These are phyloP conservation scores for Drosophila pallidifrons DNA, from an alignment of 1,140 invertebrate species.

Conservation along the genomic window DNA sequence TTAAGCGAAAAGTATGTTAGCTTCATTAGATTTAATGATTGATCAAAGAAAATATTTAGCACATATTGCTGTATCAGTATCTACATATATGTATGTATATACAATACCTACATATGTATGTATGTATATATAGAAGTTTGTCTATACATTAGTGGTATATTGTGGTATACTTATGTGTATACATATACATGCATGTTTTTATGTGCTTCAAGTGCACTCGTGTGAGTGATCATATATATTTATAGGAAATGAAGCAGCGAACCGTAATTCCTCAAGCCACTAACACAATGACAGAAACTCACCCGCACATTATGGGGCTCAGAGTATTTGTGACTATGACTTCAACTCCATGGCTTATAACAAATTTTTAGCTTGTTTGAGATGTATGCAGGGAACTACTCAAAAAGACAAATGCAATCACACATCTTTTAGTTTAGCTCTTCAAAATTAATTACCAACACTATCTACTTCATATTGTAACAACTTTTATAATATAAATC, in stretches of 20 bases:
- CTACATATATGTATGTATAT: no score
- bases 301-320: slow-evolving; percentile 44
- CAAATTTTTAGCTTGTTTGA: no score
- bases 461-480: no score
- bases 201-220: background rate
- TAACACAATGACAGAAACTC: slow-evolving; percentile 40
- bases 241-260: slow-evolving; percentile 56
- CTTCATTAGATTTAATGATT: no score
- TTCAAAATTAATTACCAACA: no score
- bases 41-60: no score
- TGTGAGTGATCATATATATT: slow-evolving; percentile 25
- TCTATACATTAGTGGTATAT: background rate
- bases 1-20: no score
- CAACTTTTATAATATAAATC: no score
- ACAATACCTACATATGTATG: background rate
- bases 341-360: background rate
- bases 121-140: slow-evolving; percentile 1
- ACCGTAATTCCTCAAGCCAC: slow-evolving; percentile 58
- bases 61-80: background rate
- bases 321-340: background rate
- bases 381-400: no score
- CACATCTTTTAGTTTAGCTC: no score
- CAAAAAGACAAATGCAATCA: no score
- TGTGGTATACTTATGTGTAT: background rate
- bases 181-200: background rate